These are phyloP conservation scores for Mus caroli DNA, from an alignment of 2,797 vertebrate species.

Conservation along the genomic window DNA sequence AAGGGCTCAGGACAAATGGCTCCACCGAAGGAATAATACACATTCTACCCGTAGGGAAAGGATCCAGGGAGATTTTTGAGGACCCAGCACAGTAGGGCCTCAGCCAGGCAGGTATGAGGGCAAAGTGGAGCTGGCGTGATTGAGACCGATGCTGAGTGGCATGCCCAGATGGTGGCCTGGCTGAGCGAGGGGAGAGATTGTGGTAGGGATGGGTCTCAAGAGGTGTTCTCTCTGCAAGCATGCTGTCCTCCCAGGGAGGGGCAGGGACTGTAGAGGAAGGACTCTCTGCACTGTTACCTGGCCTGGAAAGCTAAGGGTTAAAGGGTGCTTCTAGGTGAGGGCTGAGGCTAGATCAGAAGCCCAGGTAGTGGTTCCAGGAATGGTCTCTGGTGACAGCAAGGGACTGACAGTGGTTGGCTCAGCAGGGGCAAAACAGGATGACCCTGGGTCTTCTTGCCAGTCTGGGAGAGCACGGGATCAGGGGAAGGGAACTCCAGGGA, in stretches of 20 bases:
- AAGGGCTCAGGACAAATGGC: not conserved
- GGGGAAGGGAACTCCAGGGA: not conserved
- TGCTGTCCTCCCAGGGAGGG: not conserved
- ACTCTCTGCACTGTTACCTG: not conserved
- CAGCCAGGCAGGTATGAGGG: not conserved
- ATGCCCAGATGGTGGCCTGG: not conserved
- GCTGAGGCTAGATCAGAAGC: not conserved
- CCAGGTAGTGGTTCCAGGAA: not conserved
- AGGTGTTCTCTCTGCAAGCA: not conserved
- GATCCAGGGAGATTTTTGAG: not conserved
- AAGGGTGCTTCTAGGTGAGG: not conserved
- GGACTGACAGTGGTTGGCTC: not conserved
- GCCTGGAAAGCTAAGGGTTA: slow-evolving; percentile 9
- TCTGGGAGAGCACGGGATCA: not conserved
- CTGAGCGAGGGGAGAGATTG: not conserved
- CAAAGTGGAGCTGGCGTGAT: not conserved
- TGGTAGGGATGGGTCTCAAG: accelerated
- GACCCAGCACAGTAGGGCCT: not conserved
- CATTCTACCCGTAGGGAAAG: not conserved
- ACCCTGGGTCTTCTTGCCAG: not conserved
- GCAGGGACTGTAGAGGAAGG: not conserved
- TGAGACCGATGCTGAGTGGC: not conserved
- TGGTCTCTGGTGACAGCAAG: not conserved
- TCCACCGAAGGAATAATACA: not conserved
- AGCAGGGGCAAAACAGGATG: not conserved